A percentile compares a stretch with the other conserved stretches of the same genome.
These are phyloP conservation scores for Embiotoca jacksoni DNA, from an alignment of 2,113 vertebrate genomes.

Conservation along the genomic window DNA sequence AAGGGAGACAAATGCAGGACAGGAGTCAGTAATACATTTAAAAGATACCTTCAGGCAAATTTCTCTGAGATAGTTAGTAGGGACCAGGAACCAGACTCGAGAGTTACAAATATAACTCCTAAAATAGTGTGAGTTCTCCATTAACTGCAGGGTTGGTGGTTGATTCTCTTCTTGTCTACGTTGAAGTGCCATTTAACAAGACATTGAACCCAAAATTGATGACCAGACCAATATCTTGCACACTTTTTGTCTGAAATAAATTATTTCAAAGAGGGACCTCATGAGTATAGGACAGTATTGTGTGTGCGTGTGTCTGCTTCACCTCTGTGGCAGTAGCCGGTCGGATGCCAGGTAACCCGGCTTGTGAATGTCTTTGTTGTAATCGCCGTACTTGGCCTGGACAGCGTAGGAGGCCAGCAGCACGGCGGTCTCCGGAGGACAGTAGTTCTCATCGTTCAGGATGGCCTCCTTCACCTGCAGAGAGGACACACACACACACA, in stretches of 20 bases:
- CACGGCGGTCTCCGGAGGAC: constrained; percentile 97
- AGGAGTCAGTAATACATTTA: neutral
- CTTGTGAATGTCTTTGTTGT: constrained; percentile 92
- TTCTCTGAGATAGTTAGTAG: too few species aligned
- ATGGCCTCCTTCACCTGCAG: constrained; percentile 97
- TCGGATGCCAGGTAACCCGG: constrained; percentile 94
- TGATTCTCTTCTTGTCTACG: too few species aligned
- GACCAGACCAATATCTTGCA: neutral
- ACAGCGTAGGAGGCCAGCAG: constrained; percentile 97
- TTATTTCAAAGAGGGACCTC: neutral
- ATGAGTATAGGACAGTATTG: neutral
- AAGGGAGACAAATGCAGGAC: neutral
- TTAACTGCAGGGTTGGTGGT: too few species aligned
- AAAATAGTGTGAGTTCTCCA: neutral
- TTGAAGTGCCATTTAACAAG: too few species aligned
- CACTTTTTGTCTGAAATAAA: neutral
- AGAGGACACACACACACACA: constrained; percentile 23
- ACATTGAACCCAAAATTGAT: too few species aligned
- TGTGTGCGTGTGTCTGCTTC: neutral
- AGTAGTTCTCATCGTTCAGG: constrained; percentile 98
- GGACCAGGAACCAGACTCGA: neutral
- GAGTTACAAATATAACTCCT: neutral
- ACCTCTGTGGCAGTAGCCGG: constrained; percentile 93
- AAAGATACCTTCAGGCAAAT: too few species aligned
- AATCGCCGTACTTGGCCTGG: constrained; percentile 96